Evolutionary conservation across 2,888 invertebrate genomes (phyloP), one percentile per base, ranked within the genome.

Genomic region (Torymus texanus): DNA sequence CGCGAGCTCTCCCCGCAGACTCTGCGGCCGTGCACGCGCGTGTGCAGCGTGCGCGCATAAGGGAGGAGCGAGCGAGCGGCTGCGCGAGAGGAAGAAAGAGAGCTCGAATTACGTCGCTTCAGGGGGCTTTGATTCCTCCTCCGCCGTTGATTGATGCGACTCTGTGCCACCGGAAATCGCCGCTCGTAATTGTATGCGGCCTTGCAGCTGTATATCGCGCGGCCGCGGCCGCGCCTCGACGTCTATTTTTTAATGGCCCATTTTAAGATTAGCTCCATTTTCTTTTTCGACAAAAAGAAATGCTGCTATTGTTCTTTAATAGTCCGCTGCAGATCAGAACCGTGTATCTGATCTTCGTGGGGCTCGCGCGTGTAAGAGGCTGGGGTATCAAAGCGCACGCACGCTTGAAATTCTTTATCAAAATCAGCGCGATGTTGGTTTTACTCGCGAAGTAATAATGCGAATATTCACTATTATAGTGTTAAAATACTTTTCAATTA

Each of bases 71-170:
- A 2, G 21, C 21, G 21, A 21, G 21, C 21, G 21, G 21, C 21
- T 2, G 21, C 21, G 71, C 50, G 66, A 75, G 55, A 70, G 63
- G 68, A 76, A 55, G 75, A 61, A 76, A 62, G 68, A 76, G 68
- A 76, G 73, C 73, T 78, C 78, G 72, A 78, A 73, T 78, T 76
- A 70, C 68, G 76, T 63, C 76, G 76, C 70, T 70, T 59, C 73
- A 56, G 67, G 73, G 73, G 67, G 70, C 62, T 66, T 62, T 71
- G 68, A 74, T 68, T 78, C 63, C 62, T 51, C 51, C 61, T 21
- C 1, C 62, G 8, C 71, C 21, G 56, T 68, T 75, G 74, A 79
- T 79, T 70, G 70, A 79, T 79, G 75, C 74, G 58, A 24, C 62
- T 53, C 65, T 12, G 13, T 14, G 70, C 62, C 70, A 75, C 68